A percentile compares a stretch with the other conserved stretches of the same genome.
phyloP scores from a whole-genome alignment of 2,888 invertebrate genomes.

The Hydrotaea cyrtoneurina region DNA sequence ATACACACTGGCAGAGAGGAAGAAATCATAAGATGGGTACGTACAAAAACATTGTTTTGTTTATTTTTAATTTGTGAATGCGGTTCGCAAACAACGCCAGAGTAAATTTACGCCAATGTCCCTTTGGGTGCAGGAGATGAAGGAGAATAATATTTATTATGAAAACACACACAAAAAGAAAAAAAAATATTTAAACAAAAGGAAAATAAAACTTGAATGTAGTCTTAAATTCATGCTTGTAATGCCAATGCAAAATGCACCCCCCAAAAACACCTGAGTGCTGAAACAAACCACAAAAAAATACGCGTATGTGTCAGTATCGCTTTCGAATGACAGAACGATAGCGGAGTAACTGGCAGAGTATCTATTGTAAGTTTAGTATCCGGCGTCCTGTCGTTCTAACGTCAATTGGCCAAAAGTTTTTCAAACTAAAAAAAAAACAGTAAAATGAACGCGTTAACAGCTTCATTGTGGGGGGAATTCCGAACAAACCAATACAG shows the following conservation, averaged over 20 bases:
- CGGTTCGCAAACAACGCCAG: conserved; percentile 68
- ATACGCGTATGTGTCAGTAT: conserved; percentile 63
- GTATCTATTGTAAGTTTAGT: conserved; percentile 54
- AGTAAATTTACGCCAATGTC: conserved; percentile 40
- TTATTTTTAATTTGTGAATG: conserved; percentile 73
- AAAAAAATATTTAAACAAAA: conserved; percentile 31
- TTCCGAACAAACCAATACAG: conserved; percentile 15
- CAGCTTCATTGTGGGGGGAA: neutral
- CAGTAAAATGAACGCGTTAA: neutral
- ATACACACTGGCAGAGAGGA: conserved; percentile 28
- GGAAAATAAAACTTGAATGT: conserved; percentile 12
- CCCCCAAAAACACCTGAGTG: neutral
- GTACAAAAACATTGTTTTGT: conserved; percentile 70
- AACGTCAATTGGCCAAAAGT: conserved; percentile 77
- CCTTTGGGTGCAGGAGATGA: conserved; percentile 7
- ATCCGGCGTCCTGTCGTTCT: conserved; percentile 74
- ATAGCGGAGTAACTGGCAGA: conserved; percentile 48
- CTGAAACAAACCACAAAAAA: conserved; percentile 66
- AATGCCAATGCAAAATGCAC: neutral
- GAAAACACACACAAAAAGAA: conserved; percentile 1
- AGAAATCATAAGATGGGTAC: conserved; percentile 59
- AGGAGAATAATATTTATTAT: conserved; percentile 2
- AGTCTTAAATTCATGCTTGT: conserved; percentile 56
- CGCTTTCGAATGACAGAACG: conserved; percentile 54
- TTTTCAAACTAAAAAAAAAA: conserved; percentile 39